Evolutionary conservation across 2,113 vertebrate genomes (phyloP).

Genomic region (Dromas ardeola): DNA sequence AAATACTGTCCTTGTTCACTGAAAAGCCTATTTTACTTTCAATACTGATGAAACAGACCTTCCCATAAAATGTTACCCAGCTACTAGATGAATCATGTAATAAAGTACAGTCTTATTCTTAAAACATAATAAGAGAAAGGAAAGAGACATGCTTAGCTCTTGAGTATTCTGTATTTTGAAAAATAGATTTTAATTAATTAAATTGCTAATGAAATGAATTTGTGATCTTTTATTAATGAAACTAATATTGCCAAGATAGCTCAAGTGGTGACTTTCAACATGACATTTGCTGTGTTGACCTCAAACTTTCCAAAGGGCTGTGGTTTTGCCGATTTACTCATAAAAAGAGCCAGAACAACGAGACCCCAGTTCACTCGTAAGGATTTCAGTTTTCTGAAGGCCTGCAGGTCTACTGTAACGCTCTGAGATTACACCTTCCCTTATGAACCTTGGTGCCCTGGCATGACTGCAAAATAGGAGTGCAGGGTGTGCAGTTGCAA

Average conservation of each 20-base stretch:
- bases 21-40: not conserved
- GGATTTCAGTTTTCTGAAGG: not conserved
- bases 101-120: not conserved
- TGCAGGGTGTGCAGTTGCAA: not conserved
- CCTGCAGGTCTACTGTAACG: not conserved
- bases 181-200: not conserved
- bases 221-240: not conserved
- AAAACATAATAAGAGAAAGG: not conserved
- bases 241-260: not conserved
- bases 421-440: not conserved
- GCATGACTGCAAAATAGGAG: not conserved
- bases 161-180: not conserved
- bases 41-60: not conserved
- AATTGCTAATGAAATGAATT: not conserved
- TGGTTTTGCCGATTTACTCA: not conserved
- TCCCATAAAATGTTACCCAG: not conserved
- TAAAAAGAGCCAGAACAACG: not conserved
- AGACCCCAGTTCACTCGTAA: not conserved
- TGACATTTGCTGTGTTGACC: not conserved
- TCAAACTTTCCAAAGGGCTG: accelerated
- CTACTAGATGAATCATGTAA: not conserved
- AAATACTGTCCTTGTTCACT: not conserved
- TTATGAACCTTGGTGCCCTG: not conserved
- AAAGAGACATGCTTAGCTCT: not conserved
- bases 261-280: not conserved